Base-by-base conservation (phyloP, 2,888 invertebrate species). In the Thalpophila matura region DNA sequence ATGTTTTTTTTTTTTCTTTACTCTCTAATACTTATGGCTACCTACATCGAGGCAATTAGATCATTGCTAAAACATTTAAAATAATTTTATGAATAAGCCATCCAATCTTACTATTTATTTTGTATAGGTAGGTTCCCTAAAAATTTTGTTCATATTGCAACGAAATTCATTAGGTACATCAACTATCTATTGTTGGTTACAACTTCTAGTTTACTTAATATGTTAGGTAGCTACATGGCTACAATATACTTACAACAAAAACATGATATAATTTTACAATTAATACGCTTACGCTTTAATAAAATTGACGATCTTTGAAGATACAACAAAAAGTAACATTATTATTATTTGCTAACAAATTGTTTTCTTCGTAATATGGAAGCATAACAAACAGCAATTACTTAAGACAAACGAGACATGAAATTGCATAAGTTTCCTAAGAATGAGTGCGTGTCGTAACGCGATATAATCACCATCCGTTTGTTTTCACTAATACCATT, bases 391-490 rank as follows among this genome's bases (percentile, higher is more conserved):
- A 47, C 38, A 45, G 27, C 20, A 45, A 29, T n/a, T n/a, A n/a
- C n/a, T n/a, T 49, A 42, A 47, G 33, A 22, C 14, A 51, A 40
- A 29, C 20, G 46, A 49, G 38, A 49, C 43, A 67, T 49, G 51
- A 61, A 31, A 59, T 49, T 33, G 49, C 29, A 50, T 42, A 57
- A 50, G 49, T 65, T 60, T 46, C 37, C 47, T 47, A 26, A 57
- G 38, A 74, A 60, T 64, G 29, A 47, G 27, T 40, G 18, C 26
- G 35, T 51, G 51, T 51, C 47, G 58, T 43, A 50, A 38, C 29
- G 37, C 42, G 42, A 59, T 65, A 47, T 53, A 22, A 63, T 53
- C 56, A 50, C 73, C 77, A 77, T 69, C 77, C 73, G 62, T 64
- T 63, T 45, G 26, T 56, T 40, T 50, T 42, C 29, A 59, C 43